These are phyloP conservation scores for Cataglyphis altisquamis DNA, from an alignment of 2,888 invertebrate species.

Conservation along the genomic window DNA sequence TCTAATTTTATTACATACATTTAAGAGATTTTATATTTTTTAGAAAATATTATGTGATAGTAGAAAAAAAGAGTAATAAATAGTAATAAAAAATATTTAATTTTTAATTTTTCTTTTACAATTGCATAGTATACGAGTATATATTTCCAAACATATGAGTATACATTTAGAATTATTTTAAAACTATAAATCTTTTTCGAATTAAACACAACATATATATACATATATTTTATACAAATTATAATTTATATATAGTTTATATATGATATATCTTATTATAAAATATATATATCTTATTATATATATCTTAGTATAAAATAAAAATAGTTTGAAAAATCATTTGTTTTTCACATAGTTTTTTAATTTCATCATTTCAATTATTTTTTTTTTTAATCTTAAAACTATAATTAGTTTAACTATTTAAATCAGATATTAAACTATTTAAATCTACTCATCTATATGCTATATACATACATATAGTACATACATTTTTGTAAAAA, in stretches of 20 bases:
- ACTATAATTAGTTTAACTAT: neutral
- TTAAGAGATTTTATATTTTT: slow-evolving; percentile 12
- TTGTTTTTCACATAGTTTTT: neutral
- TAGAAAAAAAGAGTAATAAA: slow-evolving; percentile 13
- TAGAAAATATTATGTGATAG: slow-evolving; percentile 8
- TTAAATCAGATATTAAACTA: too few species aligned
- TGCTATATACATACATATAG: neutral
- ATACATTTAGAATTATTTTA: neutral
- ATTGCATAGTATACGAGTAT: neutral
- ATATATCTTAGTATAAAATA: neutral
- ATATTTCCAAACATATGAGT: neutral
- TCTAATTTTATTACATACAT: slow-evolving; percentile 17
- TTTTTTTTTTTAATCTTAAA: neutral
- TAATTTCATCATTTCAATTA: neutral
- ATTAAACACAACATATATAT: neutral
- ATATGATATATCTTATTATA: neutral
- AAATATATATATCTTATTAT: too few species aligned
- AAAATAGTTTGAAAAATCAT: neutral
- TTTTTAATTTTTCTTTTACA: slow-evolving; percentile 13
- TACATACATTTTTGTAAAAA: slow-evolving; percentile 9
- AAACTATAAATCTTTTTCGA: slow-evolving; percentile 6
- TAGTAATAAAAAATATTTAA: slow-evolving; percentile 4
- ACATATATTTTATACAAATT: neutral
- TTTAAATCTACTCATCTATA: neutral
- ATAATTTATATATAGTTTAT: slow-evolving; percentile 6